Percentiles rank a stretch among this genome's conserved stretches.
These are phyloP conservation scores for Frieseomelitta varia DNA, from an alignment of 1,140 invertebrate genomes.

Conservation along the genomic window DNA sequence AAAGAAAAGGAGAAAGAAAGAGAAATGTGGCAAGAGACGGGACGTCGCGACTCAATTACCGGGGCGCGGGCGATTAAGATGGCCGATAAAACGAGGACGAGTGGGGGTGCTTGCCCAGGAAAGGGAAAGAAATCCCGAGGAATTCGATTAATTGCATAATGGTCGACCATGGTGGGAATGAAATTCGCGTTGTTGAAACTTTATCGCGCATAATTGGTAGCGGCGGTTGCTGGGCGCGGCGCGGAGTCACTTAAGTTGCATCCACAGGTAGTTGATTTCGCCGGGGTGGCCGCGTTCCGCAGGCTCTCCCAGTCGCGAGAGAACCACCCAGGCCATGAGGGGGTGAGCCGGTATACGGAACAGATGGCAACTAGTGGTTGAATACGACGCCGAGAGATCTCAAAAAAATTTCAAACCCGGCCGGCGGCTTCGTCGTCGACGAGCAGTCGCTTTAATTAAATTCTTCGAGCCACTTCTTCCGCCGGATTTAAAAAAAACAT, in stretches of 20 bases:
- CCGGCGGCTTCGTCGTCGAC: neutral
- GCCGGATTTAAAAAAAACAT: constrained; percentile 35
- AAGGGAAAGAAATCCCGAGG: neutral
- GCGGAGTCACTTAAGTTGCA: constrained; percentile 70
- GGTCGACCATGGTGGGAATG: constrained; percentile 17
- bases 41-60: constrained; percentile 4
- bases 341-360: constrained; percentile 12
- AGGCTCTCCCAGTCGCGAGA: constrained; percentile 8
- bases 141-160: constrained; percentile 36
- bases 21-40: neutral
- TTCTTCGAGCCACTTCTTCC: constrained; percentile 36
- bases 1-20: neutral
- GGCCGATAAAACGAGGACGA: neutral
- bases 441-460: constrained; percentile 42
- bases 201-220: constrained; percentile 40
- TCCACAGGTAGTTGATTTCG: constrained; percentile 79
- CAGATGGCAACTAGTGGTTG: constrained; percentile 51
- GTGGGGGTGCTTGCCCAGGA: no score
- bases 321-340: neutral
- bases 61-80: neutral
- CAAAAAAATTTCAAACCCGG: constrained; percentile 35
- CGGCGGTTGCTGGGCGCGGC: constrained; percentile 31
- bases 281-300: constrained; percentile 65
- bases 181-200: constrained; percentile 51
- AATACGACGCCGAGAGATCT: constrained; percentile 41